Base-by-base conservation (phyloP, 2,888 invertebrate genomes). In the Noctuana brunneofusca region DNA sequence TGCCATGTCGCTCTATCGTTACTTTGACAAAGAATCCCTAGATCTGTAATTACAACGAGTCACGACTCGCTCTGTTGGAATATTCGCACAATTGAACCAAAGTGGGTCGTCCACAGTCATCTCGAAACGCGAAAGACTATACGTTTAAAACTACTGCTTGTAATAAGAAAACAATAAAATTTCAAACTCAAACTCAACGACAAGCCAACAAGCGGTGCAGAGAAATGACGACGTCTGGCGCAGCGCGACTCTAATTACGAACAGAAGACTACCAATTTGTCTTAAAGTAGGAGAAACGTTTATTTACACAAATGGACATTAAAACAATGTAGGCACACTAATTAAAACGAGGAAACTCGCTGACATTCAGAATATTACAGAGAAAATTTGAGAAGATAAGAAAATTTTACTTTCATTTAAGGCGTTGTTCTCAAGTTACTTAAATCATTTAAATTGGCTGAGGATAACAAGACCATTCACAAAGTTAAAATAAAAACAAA, bases 161-260 rank as follows among this genome's bases (percentile, higher is more conserved):
- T 63, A 64, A 59, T 48, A 58, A 69, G 55, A 58, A 58, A 62
- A 68, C 50, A 68, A 52, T 58, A 58, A 67, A 68, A 64, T 53
- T 66, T 64, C 56, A 60, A n/a, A 62, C 64, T 58, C 66, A 63
- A 66, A 65, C 64, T 64, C 64, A 50, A 63, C 58, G 56, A 57
- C 62, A 64, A 64, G 64, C 63, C 48, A 65, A 64, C 57, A 67
- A 71, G 63, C 68, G 69, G 69, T 65, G 65, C 69, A 71, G 73
- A 75, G 73, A 72, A 77, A 76, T 74, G 59, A 72, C 69, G 66
- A 58, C 65, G 70, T 70, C 72, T 58, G 57, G 49, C 65, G 71
- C 60, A 70, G 67, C 73, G 71, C 62, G 70, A 68, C 72, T 70
- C 71, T 79, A 80, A 80, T 81, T 77, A 77, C 72, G 55, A 62